Evolutionary conservation across 2,888 invertebrate species (phyloP), one percentile per base, ranked within the genome.

Genomic region (Acanthoscelides obtectus): DNA sequence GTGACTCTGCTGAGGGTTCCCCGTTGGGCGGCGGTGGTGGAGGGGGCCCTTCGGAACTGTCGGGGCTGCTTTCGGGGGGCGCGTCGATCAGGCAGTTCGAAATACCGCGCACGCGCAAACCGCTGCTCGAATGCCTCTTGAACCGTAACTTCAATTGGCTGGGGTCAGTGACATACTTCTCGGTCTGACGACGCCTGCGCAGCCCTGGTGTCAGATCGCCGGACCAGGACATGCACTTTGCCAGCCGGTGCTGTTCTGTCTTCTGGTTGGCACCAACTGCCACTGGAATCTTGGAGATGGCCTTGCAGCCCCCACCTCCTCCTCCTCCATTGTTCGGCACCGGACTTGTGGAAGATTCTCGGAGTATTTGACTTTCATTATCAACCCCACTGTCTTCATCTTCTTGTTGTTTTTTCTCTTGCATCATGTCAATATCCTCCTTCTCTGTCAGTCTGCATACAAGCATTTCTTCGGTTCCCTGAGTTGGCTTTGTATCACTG

Each of bases 131-230:
- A 77, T 85, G 92, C 77, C 94, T 87, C 81, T 92, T 91, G 87
- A 94, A 94, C 74, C 93, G 88, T 80, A 95, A 88, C 86, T 94
- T 93, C 80, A 95, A 86, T 83, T 95, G 94, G 74, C 93, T 91
- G 74, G 93, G 93, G 87, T 95, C 95, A 25, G 92, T 91, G 22
- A 95, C 93, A 86, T 95, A 95, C 86, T 96, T 96, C 75, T 95
- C 95, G 72, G 88, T 87, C 66, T 91, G 91, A 79, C 93, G 90
- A 79, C 94, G 91, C 45, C 95, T 88, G 21, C 95, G 89, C 64
- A 95, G 86, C 66, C 93, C 94, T 81, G 91, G 90, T 0, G 91
- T 91, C 74, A 86, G 77, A 72, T 86, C 86, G 80, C 88, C 88
- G 72, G 90, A 90, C 93, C 92, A 91, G 45, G 92, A 90, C 83